Percentiles rank a stretch among this genome's conserved stretches.
Conservation (phyloP, 2,888 invertebrate genomes). For the Blomia tropicalis region DNA sequence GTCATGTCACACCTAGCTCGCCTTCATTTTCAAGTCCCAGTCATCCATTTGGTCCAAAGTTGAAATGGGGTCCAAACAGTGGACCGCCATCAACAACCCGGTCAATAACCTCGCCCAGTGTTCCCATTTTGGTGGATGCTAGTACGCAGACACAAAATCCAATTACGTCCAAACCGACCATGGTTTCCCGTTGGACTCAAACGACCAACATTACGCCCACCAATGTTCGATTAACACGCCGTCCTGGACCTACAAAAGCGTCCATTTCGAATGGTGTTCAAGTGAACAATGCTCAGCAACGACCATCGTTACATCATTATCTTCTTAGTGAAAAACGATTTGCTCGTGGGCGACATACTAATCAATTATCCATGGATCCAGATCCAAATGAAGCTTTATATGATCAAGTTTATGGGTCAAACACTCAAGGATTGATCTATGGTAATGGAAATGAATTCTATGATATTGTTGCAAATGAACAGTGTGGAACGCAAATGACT, state of each 20-base stretch:
- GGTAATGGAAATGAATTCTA: background rate
- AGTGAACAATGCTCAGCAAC: background rate
- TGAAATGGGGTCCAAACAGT: background rate
- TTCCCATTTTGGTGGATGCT: background rate
- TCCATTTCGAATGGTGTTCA: background rate
- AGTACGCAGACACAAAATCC: background rate
- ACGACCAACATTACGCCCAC: background rate
- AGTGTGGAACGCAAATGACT: background rate
- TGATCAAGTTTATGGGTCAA: background rate
- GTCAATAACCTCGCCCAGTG: background rate
- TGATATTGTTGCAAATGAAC: background rate
- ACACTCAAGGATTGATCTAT: background rate
- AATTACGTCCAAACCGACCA: background rate
- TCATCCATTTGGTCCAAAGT: background rate
- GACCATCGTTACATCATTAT: constrained; percentile 19
- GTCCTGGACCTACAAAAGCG: background rate
- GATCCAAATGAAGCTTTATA: background rate
- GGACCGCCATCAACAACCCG: background rate
- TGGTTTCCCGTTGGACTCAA: constrained; percentile 8
- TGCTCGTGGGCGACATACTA: background rate
- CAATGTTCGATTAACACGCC: background rate
- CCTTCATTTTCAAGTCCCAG: background rate
- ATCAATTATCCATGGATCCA: background rate
- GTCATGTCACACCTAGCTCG: constrained; percentile 6
- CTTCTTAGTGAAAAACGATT: constrained; percentile 25